phyloP scores from a whole-genome alignment of 2,888 invertebrate genomes.

The Hirtodrosophila alboralis region DNA sequence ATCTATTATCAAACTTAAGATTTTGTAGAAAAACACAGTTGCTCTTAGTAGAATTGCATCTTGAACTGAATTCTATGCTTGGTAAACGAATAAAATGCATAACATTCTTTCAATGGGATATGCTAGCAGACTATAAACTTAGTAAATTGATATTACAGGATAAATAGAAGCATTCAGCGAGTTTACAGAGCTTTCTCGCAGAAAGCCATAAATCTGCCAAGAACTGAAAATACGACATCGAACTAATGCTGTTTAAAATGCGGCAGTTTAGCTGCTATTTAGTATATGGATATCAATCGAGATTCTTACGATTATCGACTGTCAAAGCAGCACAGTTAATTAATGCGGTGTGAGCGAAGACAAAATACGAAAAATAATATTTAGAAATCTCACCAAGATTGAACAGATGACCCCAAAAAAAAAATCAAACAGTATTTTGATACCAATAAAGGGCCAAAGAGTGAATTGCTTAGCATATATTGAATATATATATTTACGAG shows the following conservation, averaged over 20 bases:
- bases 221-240: constrained; percentile 28
- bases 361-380: constrained; percentile 42
- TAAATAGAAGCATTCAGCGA: constrained; percentile 28
- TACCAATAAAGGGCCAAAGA: constrained; percentile 45
- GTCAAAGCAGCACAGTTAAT: constrained; percentile 50
- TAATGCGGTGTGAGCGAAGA: constrained; percentile 53
- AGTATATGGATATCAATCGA: constrained; percentile 57
- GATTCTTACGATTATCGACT: constrained; percentile 46
- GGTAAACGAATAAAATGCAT: constrained; percentile 6
- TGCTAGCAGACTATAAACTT: constrained; percentile 37
- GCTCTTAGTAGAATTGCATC: constrained; percentile 16
- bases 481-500: constrained; percentile 18
- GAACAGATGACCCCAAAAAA: constrained; percentile 57
- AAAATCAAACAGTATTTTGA: constrained; percentile 16
- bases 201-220: constrained; percentile 60
- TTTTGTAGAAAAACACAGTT: neutral
- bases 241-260: constrained; percentile 66
- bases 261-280: constrained; percentile 59
- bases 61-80: constrained; percentile 4
- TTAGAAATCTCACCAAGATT: constrained; percentile 54
- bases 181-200: constrained; percentile 57
- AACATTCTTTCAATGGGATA: constrained; percentile 10
- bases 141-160: constrained; percentile 49
- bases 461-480: constrained; percentile 41
- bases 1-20: neutral